Base-by-base conservation (phyloP, 2,113 vertebrate species). In the Osmerus mordax region DNA sequence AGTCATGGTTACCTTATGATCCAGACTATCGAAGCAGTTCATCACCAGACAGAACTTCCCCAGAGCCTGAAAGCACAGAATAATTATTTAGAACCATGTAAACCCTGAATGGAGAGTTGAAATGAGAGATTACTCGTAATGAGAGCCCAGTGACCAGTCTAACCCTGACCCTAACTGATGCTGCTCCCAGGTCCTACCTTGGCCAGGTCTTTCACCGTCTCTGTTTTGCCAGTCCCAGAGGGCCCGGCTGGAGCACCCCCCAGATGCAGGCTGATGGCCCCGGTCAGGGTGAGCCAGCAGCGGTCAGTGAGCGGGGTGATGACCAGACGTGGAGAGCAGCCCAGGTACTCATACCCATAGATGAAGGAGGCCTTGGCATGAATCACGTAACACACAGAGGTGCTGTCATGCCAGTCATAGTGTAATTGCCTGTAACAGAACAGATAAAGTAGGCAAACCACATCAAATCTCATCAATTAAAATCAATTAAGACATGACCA, bases 301-400 rank as follows among this genome's bases (percentile, higher is more conserved):
- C 89, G 70, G 25, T 85, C 84, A 4, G 91, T 92, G 32, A 91
- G 90, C 2, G 90, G 91, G 0, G 91, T 92, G 54, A 90, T 80
- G 12, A 90, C 88, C 77, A 92, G 32, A 1, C 89, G 75, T 0
- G 86, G 67, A 0, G 87, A 73, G n/a, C 90, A 91, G 71, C 91
- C 91, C 78, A 91, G 41, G 78, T 91, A 92, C 70, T 92, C 91
- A 29, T 89, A 91, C 56, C 90, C 89, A 3, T 92, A 91, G 1
- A 72, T 51, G 18, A 91, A 90, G 16, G 66, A 86, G 60, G 87
- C 80, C 4, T 80, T 73, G 66, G 85, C 89, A 73, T 92, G 90
- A 18, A 75, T 76, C 19, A 91, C 63, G 0, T 79, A 91, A 29
- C 90, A 92, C 14, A 87, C 28, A 32, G 78, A 88, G 1, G 83